Evolutionary conservation across 1,140 invertebrate genomes (phyloP).

Genomic region (Nymphalis io): DNA sequence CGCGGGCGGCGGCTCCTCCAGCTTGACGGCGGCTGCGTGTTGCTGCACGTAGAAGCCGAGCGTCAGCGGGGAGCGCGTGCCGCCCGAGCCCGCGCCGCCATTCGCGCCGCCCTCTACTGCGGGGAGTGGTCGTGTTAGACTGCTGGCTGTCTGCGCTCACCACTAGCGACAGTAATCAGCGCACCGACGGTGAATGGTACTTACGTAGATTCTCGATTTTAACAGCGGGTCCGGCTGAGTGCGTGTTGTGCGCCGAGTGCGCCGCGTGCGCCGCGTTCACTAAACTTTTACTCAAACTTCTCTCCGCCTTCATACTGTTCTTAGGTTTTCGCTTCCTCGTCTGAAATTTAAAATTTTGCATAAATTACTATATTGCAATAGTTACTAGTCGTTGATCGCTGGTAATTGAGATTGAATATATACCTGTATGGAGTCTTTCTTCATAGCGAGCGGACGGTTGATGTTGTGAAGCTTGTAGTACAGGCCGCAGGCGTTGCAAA

Average conservation of each 20-base stretch:
- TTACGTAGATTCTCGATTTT: slow-evolving; percentile 62
- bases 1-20: slow-evolving; percentile 67
- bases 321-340: slow-evolving; percentile 96
- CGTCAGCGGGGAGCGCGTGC: slow-evolving; percentile 44
- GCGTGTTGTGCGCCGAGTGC: slow-evolving; percentile 30
- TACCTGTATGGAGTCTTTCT: slow-evolving; percentile 96
- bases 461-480: slow-evolving; percentile 96
- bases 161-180: too few relatives aligned
- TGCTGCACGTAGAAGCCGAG: slow-evolving; percentile 54
- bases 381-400: too few relatives aligned
- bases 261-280: slow-evolving; percentile 25
- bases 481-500: slow-evolving; percentile 97
- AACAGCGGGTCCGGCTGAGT: slow-evolving; percentile 45
- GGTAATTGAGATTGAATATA: too few relatives aligned
- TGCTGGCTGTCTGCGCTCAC: neutral
- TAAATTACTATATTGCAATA: slow-evolving; percentile 7
- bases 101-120: slow-evolving; percentile 13
- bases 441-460: slow-evolving; percentile 94
- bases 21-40: slow-evolving; percentile 48
- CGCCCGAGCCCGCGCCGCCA: slow-evolving; percentile 25
- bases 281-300: slow-evolving; percentile 50
- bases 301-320: slow-evolving; percentile 79
- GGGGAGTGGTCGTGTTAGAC: neutral
- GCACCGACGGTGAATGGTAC: slow-evolving; percentile 23
- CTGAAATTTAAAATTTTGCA: slow-evolving; percentile 75